Conservation (phyloP, 2,888 invertebrate species). For the Anthoptus insignis region DNA sequence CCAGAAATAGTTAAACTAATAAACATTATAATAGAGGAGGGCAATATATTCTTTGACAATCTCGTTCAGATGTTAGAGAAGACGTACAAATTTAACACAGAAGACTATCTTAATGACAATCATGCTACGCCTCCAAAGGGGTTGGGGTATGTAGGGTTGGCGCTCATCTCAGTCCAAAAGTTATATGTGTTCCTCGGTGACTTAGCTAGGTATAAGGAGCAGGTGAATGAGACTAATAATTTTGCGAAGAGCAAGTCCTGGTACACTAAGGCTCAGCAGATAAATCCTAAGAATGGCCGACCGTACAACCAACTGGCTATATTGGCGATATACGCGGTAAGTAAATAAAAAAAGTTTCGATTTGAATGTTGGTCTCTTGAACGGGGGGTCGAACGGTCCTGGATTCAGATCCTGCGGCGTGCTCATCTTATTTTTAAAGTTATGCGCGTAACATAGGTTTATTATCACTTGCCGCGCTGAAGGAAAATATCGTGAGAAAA, state of each 20-base stretch:
- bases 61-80: conserved; percentile 91
- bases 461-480: too few species aligned
- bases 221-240: conserved; percentile 93
- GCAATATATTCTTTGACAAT: conserved; percentile 92
- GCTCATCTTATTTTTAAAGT: too few species aligned
- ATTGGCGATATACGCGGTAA: conserved; percentile 93
- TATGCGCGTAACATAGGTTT: too few species aligned
- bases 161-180: conserved; percentile 95
- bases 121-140: conserved; percentile 88
- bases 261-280: conserved; percentile 97
- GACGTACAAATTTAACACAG: conserved; percentile 91
- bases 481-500: too few species aligned
- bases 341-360: too few species aligned
- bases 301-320: conserved; percentile 98
- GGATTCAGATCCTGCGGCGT: too few species aligned
- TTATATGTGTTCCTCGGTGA: conserved; percentile 97
- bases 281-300: conserved; percentile 98
- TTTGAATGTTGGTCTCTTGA: too few species aligned
- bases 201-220: conserved; percentile 96
- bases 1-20: conserved; percentile 89
- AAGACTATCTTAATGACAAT: conserved; percentile 87
- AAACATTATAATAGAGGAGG: conserved; percentile 92
- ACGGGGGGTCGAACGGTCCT: too few species aligned
- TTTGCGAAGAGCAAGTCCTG: conserved; percentile 92
- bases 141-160: conserved; percentile 90